A percentile compares a stretch with the other conserved stretches of the same genome.
phyloP scores from a whole-genome alignment of 1,140 invertebrate genomes.

The Plectus sambesii region DNA sequence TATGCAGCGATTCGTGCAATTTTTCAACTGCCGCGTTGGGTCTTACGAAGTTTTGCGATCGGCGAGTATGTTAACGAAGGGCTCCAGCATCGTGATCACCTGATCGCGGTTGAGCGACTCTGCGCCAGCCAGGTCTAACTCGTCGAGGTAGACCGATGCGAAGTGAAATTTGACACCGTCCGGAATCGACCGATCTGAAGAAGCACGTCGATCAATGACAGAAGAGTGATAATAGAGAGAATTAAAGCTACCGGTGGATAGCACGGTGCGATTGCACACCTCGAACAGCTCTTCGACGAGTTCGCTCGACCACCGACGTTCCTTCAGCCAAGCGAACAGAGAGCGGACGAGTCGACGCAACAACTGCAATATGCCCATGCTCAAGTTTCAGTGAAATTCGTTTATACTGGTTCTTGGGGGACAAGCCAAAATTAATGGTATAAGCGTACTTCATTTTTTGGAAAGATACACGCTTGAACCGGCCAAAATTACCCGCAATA shows the following conservation, averaged over 20 bases:
- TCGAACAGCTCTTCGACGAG: slow-evolving; percentile 23
- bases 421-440: no score
- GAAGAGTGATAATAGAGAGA: no score
- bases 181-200: slow-evolving; percentile 21
- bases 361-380: slow-evolving; percentile 47
- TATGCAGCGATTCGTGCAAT: no score
- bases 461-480: no score
- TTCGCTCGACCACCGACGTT: slow-evolving; percentile 41
- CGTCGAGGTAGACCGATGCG: slow-evolving; percentile 48
- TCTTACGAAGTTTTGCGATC: slow-evolving; percentile 26
- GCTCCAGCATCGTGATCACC: slow-evolving; percentile 22
- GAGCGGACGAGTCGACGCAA: slow-evolving; percentile 46
- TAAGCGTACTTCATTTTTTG: no score
- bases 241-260: slow-evolving; percentile 24
- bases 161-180: slow-evolving; percentile 47
- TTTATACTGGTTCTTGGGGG: no score
- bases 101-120: slow-evolving; percentile 17
- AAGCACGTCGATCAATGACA: no score
- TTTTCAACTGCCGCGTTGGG: slow-evolving; percentile 4
- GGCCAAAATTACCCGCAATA: no score
- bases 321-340: slow-evolving; percentile 43
- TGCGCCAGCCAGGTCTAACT: slow-evolving; percentile 44
- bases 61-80: slow-evolving; percentile 22
- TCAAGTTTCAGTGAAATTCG: no score
- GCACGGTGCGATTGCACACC: slow-evolving; percentile 26